Evolutionary conservation across 37 sponge, comb jelly and placozoan genomes (phyloP), one percentile per base, ranked within the genome.

Genomic region (Diacarnus erythraeanus): DNA sequence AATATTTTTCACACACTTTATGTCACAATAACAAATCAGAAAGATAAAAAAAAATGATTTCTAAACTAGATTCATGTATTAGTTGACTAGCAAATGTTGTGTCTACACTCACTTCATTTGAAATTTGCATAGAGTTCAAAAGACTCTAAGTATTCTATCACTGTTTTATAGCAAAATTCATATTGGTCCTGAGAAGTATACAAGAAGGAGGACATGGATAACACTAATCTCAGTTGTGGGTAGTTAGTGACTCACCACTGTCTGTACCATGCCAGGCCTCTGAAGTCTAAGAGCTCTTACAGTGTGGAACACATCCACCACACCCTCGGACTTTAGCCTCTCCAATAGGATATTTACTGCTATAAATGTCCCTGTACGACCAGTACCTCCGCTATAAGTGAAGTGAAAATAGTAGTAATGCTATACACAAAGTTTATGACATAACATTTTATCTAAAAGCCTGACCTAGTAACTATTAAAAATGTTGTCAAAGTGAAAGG

Each of bases 241-340:
- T n/a, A n/a, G n/a, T n/a, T n/a, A 23, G 31, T 21, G 9, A 77
- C 90, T 86, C 57, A 95, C 96, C 81, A 74, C 81, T 35, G 93
- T 92, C 78, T 89, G 96, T 18, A 95, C 93, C 96, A 95, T 95
- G 29, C 76, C 77, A 5, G 91, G 81, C 39, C 91, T 75, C 80
- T 91, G 96, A 38, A 87, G 61, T 23, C 93, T 78, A 26, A 92
- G 81, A 4, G 71, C 61, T 64, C 86, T 64, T 1, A 87, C 91
- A 40, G 88, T 90, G 72, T 96, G 91, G 70, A 90, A 92, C 40
- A 88, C 89, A 78, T 96, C 97, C 40, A 93, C 93, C 66, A 91
- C 84, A 27, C 93, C 93, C 60, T 93, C 97, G 26, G 84, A 79
- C 80, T 90, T 96, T 36, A 93, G 89, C 31, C 94, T n/a, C 51